Evolutionary conservation across 2,888 invertebrate genomes (phyloP), one percentile per base, ranked within the genome.

Genomic region (Epinotia ramella): DNA sequence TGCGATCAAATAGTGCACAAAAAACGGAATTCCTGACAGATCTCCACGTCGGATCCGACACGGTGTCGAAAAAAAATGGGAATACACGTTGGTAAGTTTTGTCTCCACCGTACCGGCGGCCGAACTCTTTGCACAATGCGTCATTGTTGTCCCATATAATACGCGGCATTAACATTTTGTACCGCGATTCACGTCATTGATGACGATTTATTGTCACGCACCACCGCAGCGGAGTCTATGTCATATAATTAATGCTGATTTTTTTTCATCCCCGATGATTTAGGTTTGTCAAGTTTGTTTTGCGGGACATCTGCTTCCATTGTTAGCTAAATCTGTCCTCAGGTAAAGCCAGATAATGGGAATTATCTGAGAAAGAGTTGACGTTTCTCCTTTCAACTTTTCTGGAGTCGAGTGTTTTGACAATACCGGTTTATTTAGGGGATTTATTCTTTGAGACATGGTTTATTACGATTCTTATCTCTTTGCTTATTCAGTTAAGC

Each of bases 91-190:
- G 83, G 83, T 86, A 87, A 87, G 87, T 89, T 88, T 88, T 83
- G 88, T 88, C 83, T 85, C 84, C 84, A 82, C 84, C 85, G 84
- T 81, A 83, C 84, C 82, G 84, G 81, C 85, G 87, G 85, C 88
- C 86, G 82, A 89, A 89, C 88, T 87, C 88, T 84, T 87, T 80
- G 86, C 86, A 94, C 93, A 94, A 94, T 93, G 85, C 89, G 83
- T 91, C 91, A 93, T 93, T 93, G 93, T 92, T 89, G 88, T 86
- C 73, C 80, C 89, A 88, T 89, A 94, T 93, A 93, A 93, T 93
- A 89, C 89, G 86, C 88, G 86, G 92, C 87, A 94, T 94, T 93
- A 94, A 91, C 92, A 90, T 93, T 92, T 91, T 89, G 90, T 91
- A 90, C 91, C 88, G 86, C 89, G 89, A 89, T 92, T 88, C 91